Base-by-base conservation (phyloP, 2,797 vertebrate species). In the Pyrocephalus nanus region DNA sequence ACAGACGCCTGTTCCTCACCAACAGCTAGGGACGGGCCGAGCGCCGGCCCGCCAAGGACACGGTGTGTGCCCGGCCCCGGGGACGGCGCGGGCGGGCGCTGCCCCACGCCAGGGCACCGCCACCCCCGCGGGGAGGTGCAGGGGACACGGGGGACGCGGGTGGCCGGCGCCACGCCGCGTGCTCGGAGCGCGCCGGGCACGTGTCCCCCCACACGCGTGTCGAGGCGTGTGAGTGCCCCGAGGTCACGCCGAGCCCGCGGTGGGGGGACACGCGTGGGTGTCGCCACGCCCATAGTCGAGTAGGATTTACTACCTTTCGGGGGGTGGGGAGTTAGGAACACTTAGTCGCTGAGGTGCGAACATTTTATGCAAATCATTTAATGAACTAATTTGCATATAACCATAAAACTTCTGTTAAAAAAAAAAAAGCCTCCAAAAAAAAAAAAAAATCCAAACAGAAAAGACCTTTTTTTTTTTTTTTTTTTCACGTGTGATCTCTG, bases 351-450 rank as follows among this genome's bases (percentile, higher is more conserved):
- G 74, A 85, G 1, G 64, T 53, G 92, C 83, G 74, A 93, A 65
- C 90, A 94, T 96, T 95, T 97, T 95, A 93, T 95, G 94, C 95
- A 96, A 94, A 95, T 96, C 95, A 93, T 96, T 96, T 96, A 96
- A 96, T 92, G 93, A 92, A 82, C 88, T 94, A 94, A 95, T 97
- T 94, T 96, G 93, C 96, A 93, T 96, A 96, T 96, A 94, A 93
- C 73, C 91, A 30, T 85, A 92, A 88, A 96, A 96, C 53, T 89
- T 93, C 90, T 96, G 94, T 96, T 84, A 38, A 89, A 95, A 77
- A 88, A 87, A 55, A 30, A 43, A 27, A 77, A 53, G 16, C 32
- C 86, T 78, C 79, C 8, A 17, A 80, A 40, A n/a, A 91, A 92
- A 64, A 64, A 50, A 6, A 25, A 58, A 58, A 9, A 43, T 43